These are phyloP conservation scores for Serranus cabrilla DNA, from an alignment of 2,797 vertebrate genomes.

Conservation along the genomic window DNA sequence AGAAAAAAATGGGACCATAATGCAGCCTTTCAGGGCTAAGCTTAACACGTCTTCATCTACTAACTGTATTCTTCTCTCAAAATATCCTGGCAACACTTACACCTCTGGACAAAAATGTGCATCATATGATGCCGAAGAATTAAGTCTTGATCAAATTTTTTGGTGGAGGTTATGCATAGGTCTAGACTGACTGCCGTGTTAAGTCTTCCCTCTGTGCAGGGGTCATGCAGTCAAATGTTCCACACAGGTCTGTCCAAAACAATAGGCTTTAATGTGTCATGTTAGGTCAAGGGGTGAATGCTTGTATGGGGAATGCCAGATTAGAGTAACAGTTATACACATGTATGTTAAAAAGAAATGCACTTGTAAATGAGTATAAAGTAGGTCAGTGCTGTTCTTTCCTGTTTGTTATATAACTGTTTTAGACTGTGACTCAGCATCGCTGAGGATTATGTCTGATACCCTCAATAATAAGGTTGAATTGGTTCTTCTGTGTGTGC, in stretches of 20 bases:
- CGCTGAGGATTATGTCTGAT: slow-evolving; percentile 70
- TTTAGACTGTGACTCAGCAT: slow-evolving; percentile 79
- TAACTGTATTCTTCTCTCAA: slow-evolving; percentile 23
- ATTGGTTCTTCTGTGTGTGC: slow-evolving; percentile 55
- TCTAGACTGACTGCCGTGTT: not conserved
- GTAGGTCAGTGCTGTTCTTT: slow-evolving; percentile 15
- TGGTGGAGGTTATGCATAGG: not conserved
- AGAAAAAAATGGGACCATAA: slow-evolving; percentile 22
- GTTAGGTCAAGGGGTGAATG: slow-evolving; percentile 2
- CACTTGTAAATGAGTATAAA: slow-evolving; percentile 4
- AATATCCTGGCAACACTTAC: slow-evolving; percentile 26
- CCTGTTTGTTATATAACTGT: slow-evolving; percentile 68
- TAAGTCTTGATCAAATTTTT: slow-evolving; percentile 7
- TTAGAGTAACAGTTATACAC: slow-evolving; percentile 29
- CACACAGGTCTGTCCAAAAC: not conserved
- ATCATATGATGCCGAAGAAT: slow-evolving; percentile 21
- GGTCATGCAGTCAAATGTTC: slow-evolving; percentile 21
- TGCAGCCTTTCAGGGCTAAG: slow-evolving; percentile 26
- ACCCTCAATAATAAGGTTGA: slow-evolving; percentile 47
- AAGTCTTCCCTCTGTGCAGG: not conserved
- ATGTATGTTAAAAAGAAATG: slow-evolving; percentile 6
- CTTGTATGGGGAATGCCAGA: slow-evolving; percentile 1
- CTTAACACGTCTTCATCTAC: slow-evolving; percentile 29
- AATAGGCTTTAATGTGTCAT: slow-evolving; percentile 4
- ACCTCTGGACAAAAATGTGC: slow-evolving; percentile 12